A percentile compares a stretch with the other conserved stretches of the same genome.
Evolutionary conservation across 2,113 vertebrate species (phyloP).

Genomic region (Burhinus bistriatus): DNA sequence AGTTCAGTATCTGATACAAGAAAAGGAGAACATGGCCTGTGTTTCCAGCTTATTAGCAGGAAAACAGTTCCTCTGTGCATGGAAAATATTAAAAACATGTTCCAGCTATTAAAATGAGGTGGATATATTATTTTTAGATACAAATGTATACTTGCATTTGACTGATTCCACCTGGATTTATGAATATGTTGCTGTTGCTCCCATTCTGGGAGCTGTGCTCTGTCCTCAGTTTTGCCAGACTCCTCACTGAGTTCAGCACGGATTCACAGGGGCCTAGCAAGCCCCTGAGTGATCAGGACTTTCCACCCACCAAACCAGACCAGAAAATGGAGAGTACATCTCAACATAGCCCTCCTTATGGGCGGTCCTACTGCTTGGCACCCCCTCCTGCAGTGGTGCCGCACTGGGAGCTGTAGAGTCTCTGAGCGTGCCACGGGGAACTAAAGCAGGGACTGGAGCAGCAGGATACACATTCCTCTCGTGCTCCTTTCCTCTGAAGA

Average conservation of each 20-base stretch:
- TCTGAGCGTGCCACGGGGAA: neutral
- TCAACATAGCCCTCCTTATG: accelerated
- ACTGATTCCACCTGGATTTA: neutral
- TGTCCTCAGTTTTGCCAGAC: neutral
- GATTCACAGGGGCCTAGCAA: neutral
- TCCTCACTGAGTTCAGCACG: neutral
- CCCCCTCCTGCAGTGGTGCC: neutral
- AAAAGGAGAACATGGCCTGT: neutral
- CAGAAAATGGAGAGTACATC: neutral
- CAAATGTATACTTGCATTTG: neutral
- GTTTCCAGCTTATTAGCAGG: neutral
- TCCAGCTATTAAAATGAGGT: neutral
- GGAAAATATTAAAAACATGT: neutral
- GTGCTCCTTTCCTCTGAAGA: neutral
- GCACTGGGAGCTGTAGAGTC: neutral
- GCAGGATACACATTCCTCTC: neutral
- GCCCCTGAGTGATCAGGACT: neutral
- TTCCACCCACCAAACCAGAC: neutral
- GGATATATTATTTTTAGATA: neutral
- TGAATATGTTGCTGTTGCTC: neutral
- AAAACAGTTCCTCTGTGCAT: neutral
- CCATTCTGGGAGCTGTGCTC: neutral
- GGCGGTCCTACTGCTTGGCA: neutral
- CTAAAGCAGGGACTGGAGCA: neutral
- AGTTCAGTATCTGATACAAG: neutral